Base-by-base conservation (phyloP, 2,797 vertebrate species). In the Neoniphon sammara region DNA sequence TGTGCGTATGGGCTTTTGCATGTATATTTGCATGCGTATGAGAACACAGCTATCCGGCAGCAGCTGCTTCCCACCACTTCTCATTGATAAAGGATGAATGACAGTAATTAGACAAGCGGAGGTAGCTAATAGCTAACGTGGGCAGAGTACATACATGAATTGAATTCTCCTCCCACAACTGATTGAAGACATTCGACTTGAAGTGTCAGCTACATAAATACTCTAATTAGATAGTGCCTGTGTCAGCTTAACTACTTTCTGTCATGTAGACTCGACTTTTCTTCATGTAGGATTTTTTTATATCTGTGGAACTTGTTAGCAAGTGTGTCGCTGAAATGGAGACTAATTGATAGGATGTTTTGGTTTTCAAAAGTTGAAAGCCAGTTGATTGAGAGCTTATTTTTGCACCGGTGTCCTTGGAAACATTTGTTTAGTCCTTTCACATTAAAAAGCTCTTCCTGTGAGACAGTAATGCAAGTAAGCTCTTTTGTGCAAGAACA, bases 21-120 rank as follows among this genome's bases (percentile, higher is more conserved):
- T 75, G 54, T 83, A 34, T 71, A 77, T 87, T 69, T 86, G 81
- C 78, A 84, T 85, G 73, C 78, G 75, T 74, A 49, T 83, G 66
- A 85, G 69, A 63, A 53, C 42, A 36, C 65, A 73, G 80, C 50
- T 75, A 77, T 67, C 65, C 59, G 25, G 84, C 61, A 80, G 77
- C 88, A 87, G 89, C 85, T 87, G 87, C 84, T 89, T 87, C 77
- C 86, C 79, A 79, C 85, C 75, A 78, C 81, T 81, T 84, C 85
- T 86, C 85, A 88, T 87, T 87, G 90, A 91, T 91, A 88, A 89
- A 85, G 87, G 88, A 93, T 91, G 92, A 94, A 92, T 93, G 88
- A 88, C 89, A 91, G 91, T 93, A 93, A 94, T 94, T 94, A 93
- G 89, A 75, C 66, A 63, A 81, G 82, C 74, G 83, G 89, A 86